A percentile compares a stretch with the other conserved stretches of the same genome.
Evolutionary conservation across 2,888 invertebrate genomes (phyloP).

Genomic region (Ophioninae sp.): DNA sequence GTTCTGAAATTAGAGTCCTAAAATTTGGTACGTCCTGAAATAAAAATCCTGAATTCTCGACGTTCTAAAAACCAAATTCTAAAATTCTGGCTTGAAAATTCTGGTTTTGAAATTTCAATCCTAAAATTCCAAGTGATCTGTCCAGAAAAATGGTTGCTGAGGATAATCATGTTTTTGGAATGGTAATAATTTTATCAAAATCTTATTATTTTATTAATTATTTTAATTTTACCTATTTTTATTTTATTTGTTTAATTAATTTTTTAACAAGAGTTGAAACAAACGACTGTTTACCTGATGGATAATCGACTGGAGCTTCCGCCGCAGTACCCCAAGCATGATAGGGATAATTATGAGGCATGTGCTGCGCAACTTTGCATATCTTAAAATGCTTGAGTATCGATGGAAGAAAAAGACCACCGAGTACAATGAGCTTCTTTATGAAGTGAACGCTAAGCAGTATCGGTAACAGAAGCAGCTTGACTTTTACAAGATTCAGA

Average conservation of each 20-base stretch:
- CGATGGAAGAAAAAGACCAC: constrained; percentile 84
- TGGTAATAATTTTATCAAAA: too few relatives aligned
- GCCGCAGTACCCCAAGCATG: constrained; percentile 75
- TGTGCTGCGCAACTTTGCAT: constrained; percentile 74
- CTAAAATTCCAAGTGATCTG: too few relatives aligned
- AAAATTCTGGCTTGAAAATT: too few relatives aligned
- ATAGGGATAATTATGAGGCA: constrained; percentile 69
- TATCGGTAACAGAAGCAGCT: constrained; percentile 84
- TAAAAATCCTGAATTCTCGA: too few relatives aligned
- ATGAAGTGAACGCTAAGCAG: constrained; percentile 85
- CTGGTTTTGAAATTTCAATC: too few relatives aligned
- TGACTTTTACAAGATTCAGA: constrained; percentile 80
- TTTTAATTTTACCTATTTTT: too few relatives aligned
- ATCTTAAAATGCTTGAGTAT: constrained; percentile 82
- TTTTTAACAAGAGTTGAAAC: not conserved
- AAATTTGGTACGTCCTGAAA: too few relatives aligned
- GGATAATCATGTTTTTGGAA: too few relatives aligned
- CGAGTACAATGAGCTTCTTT: constrained; percentile 85
- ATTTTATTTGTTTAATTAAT: not conserved
- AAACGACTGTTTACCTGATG: constrained; percentile 69
- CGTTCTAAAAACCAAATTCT: too few relatives aligned
- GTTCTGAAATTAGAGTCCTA: too few relatives aligned
- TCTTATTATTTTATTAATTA: too few relatives aligned
- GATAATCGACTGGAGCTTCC: constrained; percentile 76
- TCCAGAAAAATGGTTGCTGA: too few relatives aligned